Percentiles rank a stretch among this genome's conserved stretches.
These are phyloP conservation scores for Orchesella flavescens DNA, from an alignment of 2,888 invertebrate genomes.

Conservation along the genomic window DNA sequence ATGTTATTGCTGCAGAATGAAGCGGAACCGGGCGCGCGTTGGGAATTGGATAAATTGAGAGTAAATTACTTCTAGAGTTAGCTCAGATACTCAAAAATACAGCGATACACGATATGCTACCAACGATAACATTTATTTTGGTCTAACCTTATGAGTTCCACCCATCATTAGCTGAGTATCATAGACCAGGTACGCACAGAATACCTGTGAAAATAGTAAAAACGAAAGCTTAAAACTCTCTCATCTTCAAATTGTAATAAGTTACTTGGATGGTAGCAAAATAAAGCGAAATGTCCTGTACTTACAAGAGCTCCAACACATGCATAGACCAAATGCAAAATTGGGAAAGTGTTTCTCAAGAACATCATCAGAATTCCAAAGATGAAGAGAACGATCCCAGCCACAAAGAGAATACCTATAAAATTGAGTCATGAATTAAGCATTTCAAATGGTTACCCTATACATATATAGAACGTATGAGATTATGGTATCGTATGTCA, in stretches of 20 bases:
- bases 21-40: too few species aligned
- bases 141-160: slow-evolving; percentile 88
- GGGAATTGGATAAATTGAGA: too few species aligned
- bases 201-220: slow-evolving; percentile 80
- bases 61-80: too few species aligned
- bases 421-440: too few species aligned
- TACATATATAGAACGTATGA: too few species aligned
- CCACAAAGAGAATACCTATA: slow-evolving; percentile 81
- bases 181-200: slow-evolving; percentile 90
- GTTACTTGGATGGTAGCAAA: neutral
- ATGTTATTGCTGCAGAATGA: too few species aligned
- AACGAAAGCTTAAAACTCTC: neutral
- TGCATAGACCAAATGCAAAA: slow-evolving; percentile 49
- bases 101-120: too few species aligned
- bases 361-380: slow-evolving; percentile 85
- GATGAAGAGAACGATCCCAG: slow-evolving; percentile 83
- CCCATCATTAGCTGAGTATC: slow-evolving; percentile 94
- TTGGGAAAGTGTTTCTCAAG: slow-evolving; percentile 41
- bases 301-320: slow-evolving; percentile 43
- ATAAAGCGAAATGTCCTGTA: neutral
- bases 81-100: too few species aligned
- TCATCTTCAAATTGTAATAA: neutral
- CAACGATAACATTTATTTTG: too few species aligned
- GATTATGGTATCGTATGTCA: too few species aligned
- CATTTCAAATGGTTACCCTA: too few species aligned